phyloP scores from a whole-genome alignment of 2,113 vertebrate genomes.

The Etia nguti region DNA sequence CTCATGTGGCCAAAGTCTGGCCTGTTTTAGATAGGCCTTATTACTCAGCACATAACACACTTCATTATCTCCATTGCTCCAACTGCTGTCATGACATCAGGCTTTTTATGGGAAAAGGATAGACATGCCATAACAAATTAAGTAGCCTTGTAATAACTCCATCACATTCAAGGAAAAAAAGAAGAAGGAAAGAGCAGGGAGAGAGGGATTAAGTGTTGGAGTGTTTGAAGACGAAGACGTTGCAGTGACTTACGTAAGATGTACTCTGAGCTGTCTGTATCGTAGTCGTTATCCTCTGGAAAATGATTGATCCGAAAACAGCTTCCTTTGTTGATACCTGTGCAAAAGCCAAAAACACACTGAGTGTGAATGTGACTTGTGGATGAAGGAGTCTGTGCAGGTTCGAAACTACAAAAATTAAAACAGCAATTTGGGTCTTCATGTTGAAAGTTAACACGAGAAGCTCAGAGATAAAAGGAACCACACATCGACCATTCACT shows the following conservation, averaged over 20 bases:
- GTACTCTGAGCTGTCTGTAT: conserved; percentile 95
- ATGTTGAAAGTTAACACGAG: not conserved
- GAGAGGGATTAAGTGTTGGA: conserved; percentile 11
- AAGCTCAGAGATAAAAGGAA: not conserved
- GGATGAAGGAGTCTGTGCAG: not conserved
- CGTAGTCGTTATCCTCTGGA: conserved; percentile 93
- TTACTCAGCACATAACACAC: not conserved
- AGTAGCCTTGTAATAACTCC: conserved; percentile 15
- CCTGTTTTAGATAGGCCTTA: not conserved
- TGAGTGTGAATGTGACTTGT: not conserved
- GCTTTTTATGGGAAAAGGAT: conserved; percentile 14
- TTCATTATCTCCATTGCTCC: conserved; percentile 14
- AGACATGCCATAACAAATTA: conserved; percentile 38
- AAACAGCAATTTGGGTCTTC: not conserved
- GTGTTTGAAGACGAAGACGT: conserved; percentile 32
- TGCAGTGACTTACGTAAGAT: conserved; percentile 87
- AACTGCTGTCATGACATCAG: conserved; percentile 37
- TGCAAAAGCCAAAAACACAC: not conserved
- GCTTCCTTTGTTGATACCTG: conserved; percentile 93
- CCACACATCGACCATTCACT: not conserved
- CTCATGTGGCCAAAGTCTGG: not conserved
- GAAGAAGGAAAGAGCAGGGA: not conserved
- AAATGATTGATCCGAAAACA: conserved; percentile 98
- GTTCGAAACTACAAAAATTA: not conserved
- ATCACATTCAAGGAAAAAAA: not conserved